Evolutionary conservation across 1,140 invertebrate genomes (phyloP).

Genomic region (Scaptomyza hsui): DNA sequence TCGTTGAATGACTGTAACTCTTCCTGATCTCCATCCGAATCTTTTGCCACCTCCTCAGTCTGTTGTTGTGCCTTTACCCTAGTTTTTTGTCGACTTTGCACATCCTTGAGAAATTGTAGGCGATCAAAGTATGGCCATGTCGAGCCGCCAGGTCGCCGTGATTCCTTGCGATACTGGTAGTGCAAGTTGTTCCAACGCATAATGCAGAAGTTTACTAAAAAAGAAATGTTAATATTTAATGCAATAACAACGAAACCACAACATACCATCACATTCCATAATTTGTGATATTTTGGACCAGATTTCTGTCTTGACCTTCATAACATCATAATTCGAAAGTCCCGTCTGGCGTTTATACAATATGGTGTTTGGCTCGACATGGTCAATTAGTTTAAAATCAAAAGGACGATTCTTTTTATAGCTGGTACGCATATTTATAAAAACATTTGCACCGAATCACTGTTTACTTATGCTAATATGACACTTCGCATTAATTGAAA

Average conservation of each 20-base stretch:
- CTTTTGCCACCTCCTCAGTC: background rate
- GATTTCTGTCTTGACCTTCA: constrained; percentile 73
- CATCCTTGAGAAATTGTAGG: constrained; percentile 53
- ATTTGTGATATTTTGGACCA: constrained; percentile 64
- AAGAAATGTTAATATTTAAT: background rate
- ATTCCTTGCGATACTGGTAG: constrained; percentile 71
- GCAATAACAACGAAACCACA: background rate
- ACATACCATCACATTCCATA: constrained; percentile 64
- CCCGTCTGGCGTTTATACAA: constrained; percentile 66
- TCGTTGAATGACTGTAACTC: constrained; percentile 57
- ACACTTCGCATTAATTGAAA: background rate
- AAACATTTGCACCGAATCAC: background rate
- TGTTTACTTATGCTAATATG: constrained; percentile 1
- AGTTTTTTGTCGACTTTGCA: constrained; percentile 10
- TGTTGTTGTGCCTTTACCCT: constrained; percentile 1
- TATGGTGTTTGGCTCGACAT: constrained; percentile 69
- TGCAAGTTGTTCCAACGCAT: constrained; percentile 81
- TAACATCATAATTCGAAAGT: constrained; percentile 70
- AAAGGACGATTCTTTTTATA: constrained; percentile 80
- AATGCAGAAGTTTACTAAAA: constrained; percentile 67
- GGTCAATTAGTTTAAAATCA: constrained; percentile 76
- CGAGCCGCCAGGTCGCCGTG: constrained; percentile 57
- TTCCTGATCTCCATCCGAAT: constrained; percentile 21
- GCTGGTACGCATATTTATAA: constrained; percentile 64
- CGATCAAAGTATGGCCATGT: constrained; percentile 77